These are phyloP conservation scores for Nestor notabilis DNA, from an alignment of 2,113 vertebrate genomes.

Conservation along the genomic window DNA sequence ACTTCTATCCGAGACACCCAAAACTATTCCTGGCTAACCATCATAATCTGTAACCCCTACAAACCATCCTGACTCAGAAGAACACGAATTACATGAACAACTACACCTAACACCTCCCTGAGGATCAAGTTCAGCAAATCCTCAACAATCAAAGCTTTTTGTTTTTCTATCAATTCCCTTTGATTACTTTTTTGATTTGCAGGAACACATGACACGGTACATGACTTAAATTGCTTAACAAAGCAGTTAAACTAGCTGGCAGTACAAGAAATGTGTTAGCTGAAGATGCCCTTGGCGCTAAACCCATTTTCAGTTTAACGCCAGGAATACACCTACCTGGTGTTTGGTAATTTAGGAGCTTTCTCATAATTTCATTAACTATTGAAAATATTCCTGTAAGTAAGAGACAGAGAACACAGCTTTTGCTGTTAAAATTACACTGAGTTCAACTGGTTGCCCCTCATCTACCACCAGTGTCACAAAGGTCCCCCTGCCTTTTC, in stretches of 20 bases:
- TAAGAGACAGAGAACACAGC: neutral
- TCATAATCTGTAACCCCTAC: neutral
- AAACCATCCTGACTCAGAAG: neutral
- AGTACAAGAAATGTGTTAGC: rapidly evolving
- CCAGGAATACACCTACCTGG: neutral
- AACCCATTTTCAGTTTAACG: neutral
- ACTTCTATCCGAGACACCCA: neutral
- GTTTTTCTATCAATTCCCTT: neutral
- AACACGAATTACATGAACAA: neutral
- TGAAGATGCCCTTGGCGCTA: neutral
- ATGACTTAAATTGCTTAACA: neutral
- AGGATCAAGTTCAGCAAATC: neutral
- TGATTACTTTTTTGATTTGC: neutral
- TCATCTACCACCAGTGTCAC: neutral
- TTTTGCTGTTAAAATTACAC: neutral
- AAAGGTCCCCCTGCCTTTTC: neutral
- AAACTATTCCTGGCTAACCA: neutral
- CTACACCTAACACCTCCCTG: neutral
- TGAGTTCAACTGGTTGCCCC: neutral
- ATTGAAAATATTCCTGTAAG: neutral
- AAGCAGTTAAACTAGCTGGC: neutral
- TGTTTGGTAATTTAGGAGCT: neutral
- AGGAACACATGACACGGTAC: neutral
- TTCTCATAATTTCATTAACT: neutral
- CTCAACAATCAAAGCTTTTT: neutral